These are phyloP conservation scores for Apistogramma diplotaenia DNA, from an alignment of 2,113 vertebrate species.

Conservation along the genomic window DNA sequence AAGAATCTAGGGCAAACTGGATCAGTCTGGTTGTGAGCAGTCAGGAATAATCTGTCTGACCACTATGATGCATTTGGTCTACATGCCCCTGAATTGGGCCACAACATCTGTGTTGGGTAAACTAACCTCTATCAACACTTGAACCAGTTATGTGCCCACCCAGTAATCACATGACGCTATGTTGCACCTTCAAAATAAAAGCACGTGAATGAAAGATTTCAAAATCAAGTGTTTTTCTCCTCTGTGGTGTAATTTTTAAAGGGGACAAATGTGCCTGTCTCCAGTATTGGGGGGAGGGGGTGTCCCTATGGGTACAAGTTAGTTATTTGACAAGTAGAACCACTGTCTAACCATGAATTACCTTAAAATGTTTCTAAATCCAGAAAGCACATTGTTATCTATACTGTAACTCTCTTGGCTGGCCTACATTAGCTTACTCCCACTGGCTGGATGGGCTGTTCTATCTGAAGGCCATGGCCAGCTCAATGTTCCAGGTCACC, in stretches of 20 bases:
- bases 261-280: too few species aligned
- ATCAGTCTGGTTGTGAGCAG: background rate
- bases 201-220: too few species aligned
- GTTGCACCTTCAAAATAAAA: too few species aligned
- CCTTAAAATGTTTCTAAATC: background rate
- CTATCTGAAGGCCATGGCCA: background rate
- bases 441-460: background rate
- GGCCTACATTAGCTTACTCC: background rate
- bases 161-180: too few species aligned
- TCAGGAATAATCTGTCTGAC: background rate
- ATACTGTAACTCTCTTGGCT: background rate
- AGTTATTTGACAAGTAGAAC: background rate
- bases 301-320: too few species aligned
- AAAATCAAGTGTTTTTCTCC: too few species aligned
- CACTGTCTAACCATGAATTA: background rate
- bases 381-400: background rate
- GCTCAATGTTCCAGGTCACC: too few species aligned
- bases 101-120: background rate
- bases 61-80: background rate
- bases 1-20: background rate
- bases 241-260: too few species aligned
- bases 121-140: background rate
- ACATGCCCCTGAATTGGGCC: background rate
- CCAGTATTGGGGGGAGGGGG: too few species aligned
- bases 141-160: constrained; percentile 9